phyloP scores from a whole-genome alignment of 2,888 invertebrate species.

The Matsumyia berberina region DNA sequence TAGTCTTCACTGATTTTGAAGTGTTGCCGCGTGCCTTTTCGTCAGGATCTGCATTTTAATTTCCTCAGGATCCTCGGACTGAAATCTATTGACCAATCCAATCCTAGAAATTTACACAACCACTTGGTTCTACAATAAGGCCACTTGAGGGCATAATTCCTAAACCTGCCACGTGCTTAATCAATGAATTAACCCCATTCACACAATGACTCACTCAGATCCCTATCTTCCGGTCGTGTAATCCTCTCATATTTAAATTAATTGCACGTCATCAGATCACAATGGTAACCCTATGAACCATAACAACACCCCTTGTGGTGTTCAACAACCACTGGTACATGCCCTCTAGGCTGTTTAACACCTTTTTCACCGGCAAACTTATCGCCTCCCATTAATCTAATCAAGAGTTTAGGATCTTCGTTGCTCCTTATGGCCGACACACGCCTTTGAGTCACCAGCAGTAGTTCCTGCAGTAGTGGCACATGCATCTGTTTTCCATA shows the following conservation, averaged over 20 bases:
- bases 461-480: constrained; percentile 18
- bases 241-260: constrained; percentile 80
- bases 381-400: constrained; percentile 70
- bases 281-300: constrained; percentile 61
- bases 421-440: constrained; percentile 40
- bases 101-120: too few relatives aligned
- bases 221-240: constrained; percentile 69
- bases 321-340: constrained; percentile 62
- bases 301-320: constrained; percentile 49
- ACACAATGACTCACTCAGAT: constrained; percentile 63
- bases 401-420: constrained; percentile 62
- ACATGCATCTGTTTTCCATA: constrained; percentile 54
- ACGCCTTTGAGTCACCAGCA: constrained; percentile 70
- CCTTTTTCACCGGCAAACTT: constrained; percentile 50
- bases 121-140: background rate
- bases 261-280: constrained; percentile 79
- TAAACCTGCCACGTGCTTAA: constrained; percentile 2
- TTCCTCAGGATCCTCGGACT: too few relatives aligned
- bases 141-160: background rate
- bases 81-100: too few relatives aligned
- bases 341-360: constrained; percentile 67
- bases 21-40: too few relatives aligned
- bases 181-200: constrained; percentile 31
- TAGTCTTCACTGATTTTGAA: too few relatives aligned
- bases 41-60: too few relatives aligned